A percentile compares a stretch with the other conserved stretches of the same genome.
phyloP scores from a whole-genome alignment of 2,113 vertebrate species.

The Gallinago undulata region DNA sequence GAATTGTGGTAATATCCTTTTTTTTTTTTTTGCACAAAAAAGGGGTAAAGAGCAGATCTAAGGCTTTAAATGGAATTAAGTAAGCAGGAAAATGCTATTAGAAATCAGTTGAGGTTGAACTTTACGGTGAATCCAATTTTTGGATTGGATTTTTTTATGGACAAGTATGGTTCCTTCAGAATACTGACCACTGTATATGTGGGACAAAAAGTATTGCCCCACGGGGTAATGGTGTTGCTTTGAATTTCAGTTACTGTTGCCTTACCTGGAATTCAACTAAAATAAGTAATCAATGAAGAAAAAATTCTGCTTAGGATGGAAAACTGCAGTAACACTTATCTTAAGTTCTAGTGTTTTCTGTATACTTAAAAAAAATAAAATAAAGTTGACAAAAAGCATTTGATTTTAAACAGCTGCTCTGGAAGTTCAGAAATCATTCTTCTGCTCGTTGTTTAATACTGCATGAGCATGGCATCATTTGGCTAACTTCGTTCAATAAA shows the following conservation, averaged over 20 bases:
- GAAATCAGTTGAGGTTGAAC: background rate
- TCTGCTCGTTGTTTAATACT: background rate
- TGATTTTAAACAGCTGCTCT: background rate
- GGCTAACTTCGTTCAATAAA: background rate
- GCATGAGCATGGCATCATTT: background rate
- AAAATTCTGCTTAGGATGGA: background rate
- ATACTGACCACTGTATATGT: background rate
- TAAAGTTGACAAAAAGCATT: background rate
- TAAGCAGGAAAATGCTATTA: background rate
- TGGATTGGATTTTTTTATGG: background rate
- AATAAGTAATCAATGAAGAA: background rate
- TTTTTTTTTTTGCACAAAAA: background rate
- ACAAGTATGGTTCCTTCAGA: background rate
- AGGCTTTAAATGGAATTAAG: background rate
- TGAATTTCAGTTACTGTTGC: background rate
- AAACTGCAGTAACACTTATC: background rate
- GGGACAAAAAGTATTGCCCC: background rate
- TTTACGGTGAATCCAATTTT: background rate
- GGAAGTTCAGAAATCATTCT: background rate
- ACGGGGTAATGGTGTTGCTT: too few relatives aligned
- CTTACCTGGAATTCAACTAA: background rate
- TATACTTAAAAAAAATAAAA: background rate
- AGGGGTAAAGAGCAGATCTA: background rate
- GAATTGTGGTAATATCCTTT: background rate
- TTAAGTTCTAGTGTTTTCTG: background rate